Evolutionary conservation across 2,797 vertebrate genomes (phyloP).

Genomic region (Liasis olivaceus): DNA sequence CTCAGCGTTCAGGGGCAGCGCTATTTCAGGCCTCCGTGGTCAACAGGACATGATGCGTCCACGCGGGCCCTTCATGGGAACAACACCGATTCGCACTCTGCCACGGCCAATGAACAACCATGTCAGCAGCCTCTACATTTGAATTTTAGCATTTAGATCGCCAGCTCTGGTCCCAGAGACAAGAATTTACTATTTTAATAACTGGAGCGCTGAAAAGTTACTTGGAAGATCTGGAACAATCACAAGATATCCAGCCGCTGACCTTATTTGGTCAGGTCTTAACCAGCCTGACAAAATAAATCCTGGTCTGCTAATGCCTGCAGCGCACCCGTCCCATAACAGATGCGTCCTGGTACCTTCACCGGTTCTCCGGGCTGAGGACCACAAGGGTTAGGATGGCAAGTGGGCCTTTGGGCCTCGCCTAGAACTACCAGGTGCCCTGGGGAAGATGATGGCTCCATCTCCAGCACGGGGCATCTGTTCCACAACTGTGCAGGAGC

Average conservation of each 20-base stretch:
- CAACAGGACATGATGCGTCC: background rate
- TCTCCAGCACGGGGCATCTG: background rate
- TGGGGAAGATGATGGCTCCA: too few relatives aligned
- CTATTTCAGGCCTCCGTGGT: background rate
- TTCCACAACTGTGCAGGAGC: background rate
- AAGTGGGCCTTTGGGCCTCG: background rate
- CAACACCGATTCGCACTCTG: background rate
- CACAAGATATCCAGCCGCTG: background rate
- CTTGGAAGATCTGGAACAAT: background rate
- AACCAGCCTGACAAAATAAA: background rate
- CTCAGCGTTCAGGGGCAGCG: background rate
- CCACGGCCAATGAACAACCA: background rate
- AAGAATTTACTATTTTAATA: slow-evolving; percentile 22
- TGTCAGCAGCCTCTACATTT: slow-evolving; percentile 30
- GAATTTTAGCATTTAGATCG: background rate
- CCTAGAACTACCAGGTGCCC: accelerated
- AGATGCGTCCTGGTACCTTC: background rate
- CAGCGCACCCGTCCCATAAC: background rate
- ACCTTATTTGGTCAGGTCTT: background rate
- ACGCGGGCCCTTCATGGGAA: background rate
- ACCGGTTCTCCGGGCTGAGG: too few relatives aligned
- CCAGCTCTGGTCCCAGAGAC: slow-evolving; percentile 21
- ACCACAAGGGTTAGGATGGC: background rate
- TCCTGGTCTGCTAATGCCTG: accelerated
- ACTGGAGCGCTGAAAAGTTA: background rate